Evolutionary conservation across 2,113 vertebrate species (phyloP).

Genomic region (Crotalus horridus): DNA sequence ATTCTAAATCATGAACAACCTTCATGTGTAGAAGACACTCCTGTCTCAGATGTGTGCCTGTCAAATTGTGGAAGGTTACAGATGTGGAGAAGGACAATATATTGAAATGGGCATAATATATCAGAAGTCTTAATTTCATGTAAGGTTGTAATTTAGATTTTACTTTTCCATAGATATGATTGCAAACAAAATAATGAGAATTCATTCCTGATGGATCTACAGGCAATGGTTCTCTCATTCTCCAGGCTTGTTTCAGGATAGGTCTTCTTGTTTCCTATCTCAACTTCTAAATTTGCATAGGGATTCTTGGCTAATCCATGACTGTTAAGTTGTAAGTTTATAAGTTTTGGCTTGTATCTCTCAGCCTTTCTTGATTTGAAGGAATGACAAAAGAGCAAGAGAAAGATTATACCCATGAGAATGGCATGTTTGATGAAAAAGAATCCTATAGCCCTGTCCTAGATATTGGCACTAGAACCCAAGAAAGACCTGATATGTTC

Average conservation of each 20-base stretch:
- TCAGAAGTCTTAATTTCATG: neutral
- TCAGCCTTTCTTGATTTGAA: neutral
- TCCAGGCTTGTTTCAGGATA: neutral
- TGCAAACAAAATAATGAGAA: neutral
- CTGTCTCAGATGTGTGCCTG: neutral
- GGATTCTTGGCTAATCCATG: neutral
- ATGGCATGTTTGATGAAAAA: neutral
- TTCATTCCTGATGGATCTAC: neutral
- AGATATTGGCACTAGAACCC: neutral
- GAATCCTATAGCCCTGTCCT: neutral
- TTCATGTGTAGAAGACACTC: neutral
- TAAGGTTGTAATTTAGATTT: neutral
- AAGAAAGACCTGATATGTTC: neutral
- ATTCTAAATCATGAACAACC: neutral
- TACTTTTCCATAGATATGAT: neutral
- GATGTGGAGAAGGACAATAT: neutral
- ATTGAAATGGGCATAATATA: neutral
- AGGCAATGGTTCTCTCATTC: neutral
- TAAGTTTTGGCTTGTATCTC: neutral
- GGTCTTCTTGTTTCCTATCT: neutral
- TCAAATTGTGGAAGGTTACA: neutral
- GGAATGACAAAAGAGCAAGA: neutral
- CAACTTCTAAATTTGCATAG: neutral
- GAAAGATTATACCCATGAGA: neutral
- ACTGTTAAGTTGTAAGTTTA: neutral